Evolutionary conservation across 2,888 invertebrate species (phyloP), one percentile per base, ranked within the genome.

Genomic region (Oxytorus armatus): DNA sequence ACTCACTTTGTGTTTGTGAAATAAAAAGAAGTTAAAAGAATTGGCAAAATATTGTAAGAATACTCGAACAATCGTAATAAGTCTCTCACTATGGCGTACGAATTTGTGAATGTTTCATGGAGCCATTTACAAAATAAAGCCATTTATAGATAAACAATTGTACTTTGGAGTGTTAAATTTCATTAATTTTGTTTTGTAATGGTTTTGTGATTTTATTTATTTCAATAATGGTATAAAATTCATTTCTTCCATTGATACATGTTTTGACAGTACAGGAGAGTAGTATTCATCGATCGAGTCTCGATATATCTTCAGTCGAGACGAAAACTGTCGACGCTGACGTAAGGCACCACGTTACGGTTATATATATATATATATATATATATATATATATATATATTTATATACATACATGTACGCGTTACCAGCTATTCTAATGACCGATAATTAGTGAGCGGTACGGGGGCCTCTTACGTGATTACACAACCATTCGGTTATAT

Each of bases 391-490:
- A 53, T 23, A n/a, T 39, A 39, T 0, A 36, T 11, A 16, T 63
- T 16, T 29, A 29, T 53, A 33, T 53, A 3, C 21, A 39, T 33
- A 5, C 36, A 42, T 39, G 68, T 82, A 83, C 82, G 82, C 83
- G 78, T 83, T 84, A 85, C 69, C 68, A 81, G 79, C 81, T 69
- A 63, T 83, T 84, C 82, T 88, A 89, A 89, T 86, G 83, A 86
- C 85, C 82, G 86, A 88, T 88, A 89, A 89, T 89, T 89, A 89
- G 84, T 85, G 79, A 76, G 81, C 61, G 14, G 59, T 66, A 68
- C 53, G 68, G 66, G 47, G 25, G 44, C 39, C 16, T 63, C 73
- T 25, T 29, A 42, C 49, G 59, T 59, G 61, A 69, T 83, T 75
- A 77, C 78, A 59, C 57, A 75, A 75, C 44, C 16, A 11, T 23